Base-by-base conservation (phyloP, 2,888 invertebrate genomes). In the Amblyjoppa proteus region DNA sequence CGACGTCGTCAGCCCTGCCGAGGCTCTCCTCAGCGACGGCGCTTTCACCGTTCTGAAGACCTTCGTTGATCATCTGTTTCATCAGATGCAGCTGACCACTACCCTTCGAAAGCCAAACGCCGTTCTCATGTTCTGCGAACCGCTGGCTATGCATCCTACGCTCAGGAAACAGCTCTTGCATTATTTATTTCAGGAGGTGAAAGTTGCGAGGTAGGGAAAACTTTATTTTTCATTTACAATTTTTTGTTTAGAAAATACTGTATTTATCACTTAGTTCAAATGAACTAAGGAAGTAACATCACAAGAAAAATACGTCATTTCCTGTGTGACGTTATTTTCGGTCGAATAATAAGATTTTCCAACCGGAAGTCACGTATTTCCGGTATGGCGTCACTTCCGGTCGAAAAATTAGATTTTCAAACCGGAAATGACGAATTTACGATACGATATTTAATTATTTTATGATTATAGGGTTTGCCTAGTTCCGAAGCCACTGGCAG, bases 181-280 rank as follows among this genome's bases (percentile, higher is more conserved):
- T 87, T 94, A 94, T 83, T 89, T 94, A 73, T 94, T 94, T 88
- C 93, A 94, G 88, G 94, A 94, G 87, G 92, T 94, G 5, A 94
- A 94, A 91, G 91, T 94, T 79, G 92, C 94, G 49, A 93, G 94
- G 94, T 94, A 89, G 80, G 78, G 0, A 75, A 70, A 70, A 53
- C 20, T n/a, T 34, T 5, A 58, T 51, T 28, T 70, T 11, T 5
- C 31, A 34, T 69, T 71, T 6, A 45, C 16, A 69, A 58, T 56
- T 66, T 56, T n/a, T 53, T 41, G 2, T 41, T 41, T 11, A 41
- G 9, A 41, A 41, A 41, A 41, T 9, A 41, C 41, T 41, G 0
- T 41, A 41, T 9, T 41, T 41, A 41, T 41, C 20, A 20, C 20
- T 20, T 20, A 20, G 20, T 20, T 20, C 20, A 20, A 20, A 20